Evolutionary conservation across 2,797 vertebrate genomes (phyloP), one percentile per base, ranked within the genome.

Genomic region (Oreonectes daqikongensis): DNA sequence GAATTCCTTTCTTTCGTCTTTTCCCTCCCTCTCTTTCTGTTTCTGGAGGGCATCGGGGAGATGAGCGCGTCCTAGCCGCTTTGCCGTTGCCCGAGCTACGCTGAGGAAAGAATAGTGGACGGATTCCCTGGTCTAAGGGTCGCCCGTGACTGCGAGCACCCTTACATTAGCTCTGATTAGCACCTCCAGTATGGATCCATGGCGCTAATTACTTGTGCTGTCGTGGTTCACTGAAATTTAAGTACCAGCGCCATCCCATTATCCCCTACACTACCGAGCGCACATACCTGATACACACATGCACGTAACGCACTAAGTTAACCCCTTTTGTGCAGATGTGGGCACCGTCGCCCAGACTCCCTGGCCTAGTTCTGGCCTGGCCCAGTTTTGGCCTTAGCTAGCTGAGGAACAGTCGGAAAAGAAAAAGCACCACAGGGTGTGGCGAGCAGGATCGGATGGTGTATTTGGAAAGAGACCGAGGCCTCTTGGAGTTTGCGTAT

Each of bases 211-310:
- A 97, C 95, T 95, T 92, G 95, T 95, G 95, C 94, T 94, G 94
- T 94, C 88, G 91, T 95, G 95, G 94, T 96, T 97, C 94, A 89
- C 93, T 95, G 95, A 95, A 94, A 95, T 95, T 96, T 96, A 97
- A 98, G 94, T 92, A 96, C 94, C 94, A 94, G 93, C 94, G 94
- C 94, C 94, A 94, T 96, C 92, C 94, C 93, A 96, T 97, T 97
- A 96, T 96, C 95, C 95, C 82, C 91, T 30, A 84, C 68, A 60
- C 73, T 72, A 75, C 67, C 46, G 73, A 64, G 74, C 55, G 2
- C n/a, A 12, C 4, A 48, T 46, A 55, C 38, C 50, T 79, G 60
- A 75, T 75, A 65, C 26, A 70, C n/a, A 57, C 44, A 44, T 57
- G 63, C 67, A 66, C 38, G n/a, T 61, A 30, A 18, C 4, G n/a